A percentile compares a stretch with the other conserved stretches of the same genome.
Conservation (phyloP, 2,113 vertebrate genomes). For the Mobula birostris region DNA sequence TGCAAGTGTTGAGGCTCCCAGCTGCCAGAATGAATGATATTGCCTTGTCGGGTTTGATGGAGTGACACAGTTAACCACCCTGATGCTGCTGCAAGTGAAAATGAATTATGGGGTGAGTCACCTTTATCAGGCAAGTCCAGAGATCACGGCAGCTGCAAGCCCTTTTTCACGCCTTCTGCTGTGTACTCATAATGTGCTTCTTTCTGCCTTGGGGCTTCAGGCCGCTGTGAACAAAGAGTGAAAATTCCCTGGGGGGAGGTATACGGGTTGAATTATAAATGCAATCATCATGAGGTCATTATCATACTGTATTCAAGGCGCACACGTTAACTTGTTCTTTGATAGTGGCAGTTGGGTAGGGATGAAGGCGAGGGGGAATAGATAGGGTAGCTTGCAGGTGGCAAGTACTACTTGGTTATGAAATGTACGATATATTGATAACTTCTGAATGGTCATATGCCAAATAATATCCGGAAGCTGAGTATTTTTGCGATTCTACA, state of each 20-base stretch:
- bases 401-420: neutral
- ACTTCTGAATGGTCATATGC: neutral
- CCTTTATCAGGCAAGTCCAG: constrained; percentile 45
- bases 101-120: constrained; percentile 52
- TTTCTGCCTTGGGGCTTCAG: constrained; percentile 54
- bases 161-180: constrained; percentile 48
- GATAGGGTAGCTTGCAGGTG: neutral
- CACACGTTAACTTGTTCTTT: neutral
- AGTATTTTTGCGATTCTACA: neutral
- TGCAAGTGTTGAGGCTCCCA: constrained; percentile 40
- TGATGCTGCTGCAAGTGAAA: constrained; percentile 52
- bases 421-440: neutral
- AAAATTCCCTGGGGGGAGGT: constrained; percentile 45
- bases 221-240: constrained; percentile 55
- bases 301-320: neutral
- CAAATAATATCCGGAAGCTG: neutral
- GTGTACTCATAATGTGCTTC: constrained; percentile 51
- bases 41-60: constrained; percentile 46
- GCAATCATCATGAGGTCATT: neutral
- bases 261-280: neutral
- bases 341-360: neutral
- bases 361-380: neutral
- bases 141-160: constrained; percentile 51
- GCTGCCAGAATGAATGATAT: constrained; percentile 56
- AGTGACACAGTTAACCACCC: constrained; percentile 56